Percentiles rank a stretch among this genome's conserved stretches.
These are phyloP conservation scores for Stichopus chloronotus DNA, from an alignment of 35 echinoderm and acorn worm species.

Conservation along the genomic window DNA sequence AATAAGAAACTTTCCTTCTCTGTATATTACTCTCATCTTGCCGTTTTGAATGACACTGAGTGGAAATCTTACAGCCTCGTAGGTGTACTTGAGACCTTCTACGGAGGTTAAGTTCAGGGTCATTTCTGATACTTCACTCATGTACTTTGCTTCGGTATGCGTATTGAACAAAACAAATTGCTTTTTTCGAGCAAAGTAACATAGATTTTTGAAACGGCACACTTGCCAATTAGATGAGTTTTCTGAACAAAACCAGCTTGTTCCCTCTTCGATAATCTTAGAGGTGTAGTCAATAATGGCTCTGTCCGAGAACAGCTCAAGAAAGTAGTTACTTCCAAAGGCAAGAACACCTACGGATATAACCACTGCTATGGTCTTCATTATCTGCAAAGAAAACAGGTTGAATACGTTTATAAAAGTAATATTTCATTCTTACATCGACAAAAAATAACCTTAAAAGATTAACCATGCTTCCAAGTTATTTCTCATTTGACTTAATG, in stretches of 20 bases:
- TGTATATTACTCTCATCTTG: background rate
- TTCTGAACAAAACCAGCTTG: background rate
- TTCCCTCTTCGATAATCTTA: background rate
- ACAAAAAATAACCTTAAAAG: too few species aligned
- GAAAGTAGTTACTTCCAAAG: too few species aligned
- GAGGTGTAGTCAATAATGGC: background rate
- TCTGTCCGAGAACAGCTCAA: too few species aligned
- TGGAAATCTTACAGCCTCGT: background rate
- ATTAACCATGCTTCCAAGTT: too few species aligned
- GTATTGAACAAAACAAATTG: background rate
- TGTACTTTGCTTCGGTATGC: background rate
- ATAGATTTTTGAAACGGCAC: slow-evolving; percentile 21
- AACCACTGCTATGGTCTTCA: too few species aligned
- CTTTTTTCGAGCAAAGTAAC: background rate
- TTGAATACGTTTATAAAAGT: too few species aligned
- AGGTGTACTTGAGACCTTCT: background rate
- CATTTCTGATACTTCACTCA: background rate
- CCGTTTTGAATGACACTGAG: background rate
- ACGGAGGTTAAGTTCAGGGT: background rate
- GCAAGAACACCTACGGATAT: too few species aligned
- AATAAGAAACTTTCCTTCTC: background rate
- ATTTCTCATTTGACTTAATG: too few species aligned
- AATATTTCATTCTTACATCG: too few species aligned
- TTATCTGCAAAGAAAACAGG: too few species aligned
- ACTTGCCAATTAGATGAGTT: background rate